Conservation (phyloP, 2,888 invertebrate genomes). For the Ptycholaimellus sp. region DNA sequence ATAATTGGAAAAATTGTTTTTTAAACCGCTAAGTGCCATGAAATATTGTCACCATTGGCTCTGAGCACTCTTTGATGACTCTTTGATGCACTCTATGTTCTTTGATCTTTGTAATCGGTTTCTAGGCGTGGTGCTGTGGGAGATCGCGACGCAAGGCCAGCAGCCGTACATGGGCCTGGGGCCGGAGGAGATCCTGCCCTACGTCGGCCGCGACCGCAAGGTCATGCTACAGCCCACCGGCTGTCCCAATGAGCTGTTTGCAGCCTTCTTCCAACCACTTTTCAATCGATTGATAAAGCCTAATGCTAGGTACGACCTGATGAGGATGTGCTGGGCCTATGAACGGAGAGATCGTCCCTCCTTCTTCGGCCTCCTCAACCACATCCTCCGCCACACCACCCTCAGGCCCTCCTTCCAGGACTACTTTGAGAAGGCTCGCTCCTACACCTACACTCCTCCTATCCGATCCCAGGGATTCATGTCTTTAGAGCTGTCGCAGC, state of each 20-base stretch:
- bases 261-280: conserved; percentile 1
- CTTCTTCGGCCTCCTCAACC: conserved; percentile 39
- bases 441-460: no score
- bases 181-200: conserved; percentile 48
- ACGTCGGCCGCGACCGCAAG: conserved; percentile 14
- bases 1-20: no score
- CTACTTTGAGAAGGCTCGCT: no score
- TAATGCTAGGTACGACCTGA: conserved; percentile 44
- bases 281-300: neutral
- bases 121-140: conserved; percentile 46
- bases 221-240: conserved; percentile 84
- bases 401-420: no score
- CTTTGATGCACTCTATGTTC: conserved; percentile 3
- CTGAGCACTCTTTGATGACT: neutral
- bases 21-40: conserved; percentile 2
- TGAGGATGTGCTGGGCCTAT: conserved; percentile 76
- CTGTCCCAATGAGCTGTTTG: conserved; percentile 40
- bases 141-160: conserved; percentile 89
- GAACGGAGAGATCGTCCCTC: conserved; percentile 51
- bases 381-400: no score
- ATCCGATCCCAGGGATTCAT: no score
- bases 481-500: no score
- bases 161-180: conserved; percentile 71
- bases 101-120: conserved; percentile 7
- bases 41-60: neutral